Percentiles rank a stretch among this genome's conserved stretches.
Conservation (phyloP, 1,140 invertebrate species). For the Carposina sasakii region DNA sequence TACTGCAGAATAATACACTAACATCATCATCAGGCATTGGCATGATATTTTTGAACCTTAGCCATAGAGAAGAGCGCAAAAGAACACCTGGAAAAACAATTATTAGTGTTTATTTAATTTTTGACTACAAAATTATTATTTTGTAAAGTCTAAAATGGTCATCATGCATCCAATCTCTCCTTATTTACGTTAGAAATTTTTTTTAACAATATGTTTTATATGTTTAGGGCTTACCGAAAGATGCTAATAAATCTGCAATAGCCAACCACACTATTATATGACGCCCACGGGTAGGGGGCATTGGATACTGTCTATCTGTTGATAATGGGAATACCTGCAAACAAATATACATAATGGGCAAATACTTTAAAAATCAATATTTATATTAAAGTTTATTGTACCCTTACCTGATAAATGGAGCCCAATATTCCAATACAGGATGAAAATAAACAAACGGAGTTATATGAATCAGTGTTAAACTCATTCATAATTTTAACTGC, state of each 20-base stretch:
- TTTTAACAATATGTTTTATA: slow-evolving; percentile 8
- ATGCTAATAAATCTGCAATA: slow-evolving; percentile 83
- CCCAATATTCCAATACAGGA: slow-evolving; percentile 82
- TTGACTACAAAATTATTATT: neutral
- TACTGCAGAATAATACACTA: slow-evolving; percentile 80
- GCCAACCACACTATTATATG: slow-evolving; percentile 85
- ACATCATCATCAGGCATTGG: slow-evolving; percentile 76
- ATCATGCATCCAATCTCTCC: neutral
- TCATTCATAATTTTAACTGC: slow-evolving; percentile 77
- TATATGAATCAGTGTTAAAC: slow-evolving; percentile 81
- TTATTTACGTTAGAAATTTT: neutral
- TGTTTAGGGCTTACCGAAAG: slow-evolving; percentile 74
- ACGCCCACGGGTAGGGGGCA: slow-evolving; percentile 76
- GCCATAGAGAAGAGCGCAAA: slow-evolving; percentile 80
- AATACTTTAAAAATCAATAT: neutral
- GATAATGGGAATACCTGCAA: slow-evolving; percentile 65
- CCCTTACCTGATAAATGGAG: slow-evolving; percentile 81
- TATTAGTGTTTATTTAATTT: neutral
- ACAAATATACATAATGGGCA: slow-evolving; percentile 7
- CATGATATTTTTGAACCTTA: slow-evolving; percentile 78
- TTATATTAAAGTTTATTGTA: neutral
- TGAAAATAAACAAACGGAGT: slow-evolving; percentile 81
- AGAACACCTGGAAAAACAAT: slow-evolving; percentile 76
- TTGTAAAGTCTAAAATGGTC: neutral
- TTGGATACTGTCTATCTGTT: slow-evolving; percentile 68